Evolutionary conservation across 2,888 invertebrate genomes (phyloP).

Genomic region (Drosophila ezoana): DNA sequence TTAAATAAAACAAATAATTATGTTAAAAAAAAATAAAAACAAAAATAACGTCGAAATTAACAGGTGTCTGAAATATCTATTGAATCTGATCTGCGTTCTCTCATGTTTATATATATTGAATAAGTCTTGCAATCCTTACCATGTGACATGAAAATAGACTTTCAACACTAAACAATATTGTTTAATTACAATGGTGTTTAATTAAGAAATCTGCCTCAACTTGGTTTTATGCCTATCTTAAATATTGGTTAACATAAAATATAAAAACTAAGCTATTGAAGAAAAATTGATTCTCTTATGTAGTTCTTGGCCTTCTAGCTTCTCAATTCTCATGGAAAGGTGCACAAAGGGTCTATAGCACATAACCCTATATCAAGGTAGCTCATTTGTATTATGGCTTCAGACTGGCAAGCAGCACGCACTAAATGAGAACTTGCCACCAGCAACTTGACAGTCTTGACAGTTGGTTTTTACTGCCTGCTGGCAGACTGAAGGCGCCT

Average conservation of each 20-base stretch:
- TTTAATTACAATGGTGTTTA: neutral
- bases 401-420: constrained; percentile 26
- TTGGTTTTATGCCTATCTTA: neutral
- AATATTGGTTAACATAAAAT: neutral
- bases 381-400: constrained; percentile 17
- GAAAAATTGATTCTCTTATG: no score
- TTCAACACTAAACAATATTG: no score
- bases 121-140: no score
- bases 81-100: no score
- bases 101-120: no score
- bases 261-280: neutral
- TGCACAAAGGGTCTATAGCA: constrained; percentile 1
- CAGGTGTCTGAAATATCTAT: neutral
- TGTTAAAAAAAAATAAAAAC: no score
- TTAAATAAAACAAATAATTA: no score
- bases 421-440: constrained; percentile 43
- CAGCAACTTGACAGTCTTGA: constrained; percentile 48
- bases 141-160: neutral
- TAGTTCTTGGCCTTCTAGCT: neutral
- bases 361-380: neutral
- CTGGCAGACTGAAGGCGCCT: constrained; percentile 54
- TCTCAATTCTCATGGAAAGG: neutral
- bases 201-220: neutral
- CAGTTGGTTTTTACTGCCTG: constrained; percentile 40
- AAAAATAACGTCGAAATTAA: no score